Evolutionary conservation across 2,113 vertebrate species (phyloP), one percentile per base, ranked within the genome.

Genomic region (Corvus moneduloides): DNA sequence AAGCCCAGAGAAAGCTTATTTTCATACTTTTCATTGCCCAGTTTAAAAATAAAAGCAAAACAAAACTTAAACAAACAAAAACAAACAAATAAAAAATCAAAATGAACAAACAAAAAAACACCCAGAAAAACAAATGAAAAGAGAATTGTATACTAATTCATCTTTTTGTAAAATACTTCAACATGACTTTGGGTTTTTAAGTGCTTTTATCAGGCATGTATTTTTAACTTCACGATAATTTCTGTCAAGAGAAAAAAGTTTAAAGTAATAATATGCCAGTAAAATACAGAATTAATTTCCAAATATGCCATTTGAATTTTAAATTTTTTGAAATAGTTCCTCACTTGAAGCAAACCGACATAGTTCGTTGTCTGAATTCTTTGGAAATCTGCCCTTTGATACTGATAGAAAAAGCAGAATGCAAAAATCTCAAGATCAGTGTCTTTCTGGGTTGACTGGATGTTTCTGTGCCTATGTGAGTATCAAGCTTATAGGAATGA

Each of bases 101-200:
- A 63, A 41, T 12, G 41, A 30, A 41, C 17, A 62, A 61, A 27
- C 16, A 61, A 41, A 41, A 11, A 63, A 32, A 32, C 6, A 16
- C 55, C 13, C 32, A 8, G 16, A 26, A 8, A 41, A 41, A 1
- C 2, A 4, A 5, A 41, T 44, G 12, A 22, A 24, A 28, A 49
- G 7, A 33, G 0, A 77, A 16, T 54, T 4, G 3, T 23, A 30
- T 63, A 5, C 13, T 58, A 52, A n/a, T 68, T 68, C 0, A 8
- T 30, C 16, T 73, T 58, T 61, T 59, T 3, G 5, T 55, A 18
- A 74, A 67, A 76, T 75, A 30, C 6, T 86, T 52, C 26, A 51
- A 16, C 7, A 30, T 15, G 44, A 49, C 3, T 51, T 63, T 77
- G 39, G 1, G 0, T 1, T 81, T 91, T 69, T 26, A 44, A 66